Base-by-base conservation (phyloP, 1,140 invertebrate species). In the Drosophila paulistorum region DNA sequence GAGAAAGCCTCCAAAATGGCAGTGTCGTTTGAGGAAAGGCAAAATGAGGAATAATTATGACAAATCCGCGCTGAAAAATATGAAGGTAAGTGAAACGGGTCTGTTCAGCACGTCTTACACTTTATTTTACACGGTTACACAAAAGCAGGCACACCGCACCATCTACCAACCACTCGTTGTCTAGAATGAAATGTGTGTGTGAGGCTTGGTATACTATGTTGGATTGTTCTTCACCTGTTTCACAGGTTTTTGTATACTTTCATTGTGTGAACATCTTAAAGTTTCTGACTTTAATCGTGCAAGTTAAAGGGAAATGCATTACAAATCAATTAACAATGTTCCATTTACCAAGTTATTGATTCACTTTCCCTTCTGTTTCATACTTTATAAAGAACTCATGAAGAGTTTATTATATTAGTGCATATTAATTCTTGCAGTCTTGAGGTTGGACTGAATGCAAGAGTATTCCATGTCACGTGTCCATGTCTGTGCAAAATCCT, bases 1-100 rank as follows among this genome's bases (percentile, higher is more conserved):
- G 7, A 7, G 58, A 75, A 30, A 51, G 64, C 68, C 66, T 68
- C 79, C 62, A 70, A 77, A 86, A 79, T 65, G 42, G 55, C 74
- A 65, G 45, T 54, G 68, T 72, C 77, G 74, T 80, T 30, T 70
- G 79, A 59, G 71, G 81, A 86, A 71, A 65, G 62, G 71, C 68
- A 71, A 81, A 80, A 71, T 74, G 68, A 79, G 82, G 87, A 86
- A 85, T 86, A 86, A 87, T 86, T 86, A 86, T 86, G 83, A 77
- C 82, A 86, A 86, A 87, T 86, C 83, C 82, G 83, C 69, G 72
- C 59, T 73, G 58, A 79, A 86, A 74, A 82, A 86, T 82, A 87
- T 76, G 76, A 75, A 81, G 82, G 82, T 75, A 81, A 62, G 71
- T 74, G 48, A 81, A 75, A 64, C 71, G 58, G 61, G 67, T 65